Evolutionary conservation across 1,140 invertebrate species (phyloP), one percentile per base, ranked within the genome.

Genomic region (Drosophila lowei): DNA sequence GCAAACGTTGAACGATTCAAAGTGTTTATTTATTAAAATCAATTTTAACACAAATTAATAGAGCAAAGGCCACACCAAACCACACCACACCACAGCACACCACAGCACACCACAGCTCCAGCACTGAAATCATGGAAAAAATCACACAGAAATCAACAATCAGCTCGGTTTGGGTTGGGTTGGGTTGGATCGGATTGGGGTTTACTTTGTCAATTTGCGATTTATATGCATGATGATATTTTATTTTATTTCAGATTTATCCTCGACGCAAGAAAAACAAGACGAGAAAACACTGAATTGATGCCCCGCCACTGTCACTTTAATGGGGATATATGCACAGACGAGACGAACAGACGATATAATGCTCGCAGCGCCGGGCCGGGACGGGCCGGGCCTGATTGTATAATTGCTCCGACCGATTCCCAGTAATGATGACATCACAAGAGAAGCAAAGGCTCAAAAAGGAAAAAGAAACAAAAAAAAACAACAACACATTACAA

Each of bases 401-500:
- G 71, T 74, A 75, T 75, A 75, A 75, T 75, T 75, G 49, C 72
- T 66, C 42, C 42, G 23, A 42, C 18, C 61, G 50, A 58, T 75
- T 74, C 71, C 72, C 54, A 55, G 62, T 57, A 74, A 68, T 34
- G 77, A 79, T 79, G 77, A 79, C 77, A 79, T 79, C 76, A 78
- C 62, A 54, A 18, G 8, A 18, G 21, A 64, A 64, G 48, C 62
- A 65, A 18, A 18, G 59, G 44, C 59, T 65, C 61, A 21, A 30
- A 8, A n/a, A n/a, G 23, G 6, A 23, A n/a, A 28, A 7, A 30
- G n/a, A 48, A 56, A 23, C 43, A 41, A 61, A 41, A 47, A 34
- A 16, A 15, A 66, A 28, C 42, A 49, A 65, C 49, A 18, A 13
- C 15, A 48, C 48, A 49, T 66, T 75, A 74, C 72, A 75, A 47